These are phyloP conservation scores for Picathartes gymnocephalus DNA, from an alignment of 2,113 vertebrate species.

Conservation along the genomic window DNA sequence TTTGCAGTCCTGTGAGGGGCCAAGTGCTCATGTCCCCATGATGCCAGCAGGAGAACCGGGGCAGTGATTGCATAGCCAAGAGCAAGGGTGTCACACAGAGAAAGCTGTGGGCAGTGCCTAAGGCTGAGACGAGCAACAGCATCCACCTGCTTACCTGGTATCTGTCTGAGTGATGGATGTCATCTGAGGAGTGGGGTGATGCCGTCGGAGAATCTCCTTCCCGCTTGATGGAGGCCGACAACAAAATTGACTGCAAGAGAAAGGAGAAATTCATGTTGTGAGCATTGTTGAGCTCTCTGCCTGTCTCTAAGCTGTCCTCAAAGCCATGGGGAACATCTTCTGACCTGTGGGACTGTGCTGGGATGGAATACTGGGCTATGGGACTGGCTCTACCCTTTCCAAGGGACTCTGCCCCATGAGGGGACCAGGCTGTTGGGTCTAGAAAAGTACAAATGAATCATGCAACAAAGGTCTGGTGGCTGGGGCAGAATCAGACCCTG, in stretches of 20 bases:
- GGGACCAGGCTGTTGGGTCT: neutral
- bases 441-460: neutral
- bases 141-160: slow-evolving; percentile 86
- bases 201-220: slow-evolving; percentile 97
- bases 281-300: neutral
- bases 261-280: slow-evolving; percentile 46
- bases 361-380: neutral
- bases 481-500: neutral
- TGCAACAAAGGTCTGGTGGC: neutral
- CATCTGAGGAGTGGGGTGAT: slow-evolving; percentile 95
- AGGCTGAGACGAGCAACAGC: neutral
- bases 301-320: neutral
- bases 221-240: slow-evolving; percentile 98
- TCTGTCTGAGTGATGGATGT: slow-evolving; percentile 98
- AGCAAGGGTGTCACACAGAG: neutral
- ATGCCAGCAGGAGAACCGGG: rapidly evolving
- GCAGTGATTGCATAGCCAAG: neutral
- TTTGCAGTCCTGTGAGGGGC: rapidly evolving
- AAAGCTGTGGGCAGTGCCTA: neutral
- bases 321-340: rapidly evolving
- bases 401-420: neutral
- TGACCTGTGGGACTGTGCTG: neutral
- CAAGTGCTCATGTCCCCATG: neutral
- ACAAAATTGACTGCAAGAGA: slow-evolving; percentile 88
- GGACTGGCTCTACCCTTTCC: neutral